phyloP scores from a whole-genome alignment of 2,797 vertebrate genomes.

The Rhyacichthys aspro region DNA sequence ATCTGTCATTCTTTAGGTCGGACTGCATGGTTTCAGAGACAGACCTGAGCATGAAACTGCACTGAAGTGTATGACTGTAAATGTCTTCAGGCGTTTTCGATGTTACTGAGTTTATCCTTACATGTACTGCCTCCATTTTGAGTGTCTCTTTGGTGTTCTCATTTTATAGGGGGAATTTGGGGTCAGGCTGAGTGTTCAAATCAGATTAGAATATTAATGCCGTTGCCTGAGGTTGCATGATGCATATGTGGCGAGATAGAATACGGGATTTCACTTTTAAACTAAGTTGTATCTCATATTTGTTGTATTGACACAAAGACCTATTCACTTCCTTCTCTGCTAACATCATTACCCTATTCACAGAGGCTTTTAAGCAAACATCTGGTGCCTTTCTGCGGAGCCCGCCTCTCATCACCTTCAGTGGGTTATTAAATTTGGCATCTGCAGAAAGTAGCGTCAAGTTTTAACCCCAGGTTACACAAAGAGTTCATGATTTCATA shows the following conservation, averaged over 20 bases:
- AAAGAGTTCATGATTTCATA: neutral
- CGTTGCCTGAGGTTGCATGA: constrained; percentile 26
- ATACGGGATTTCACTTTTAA: too few species aligned
- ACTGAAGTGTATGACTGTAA: constrained; percentile 15
- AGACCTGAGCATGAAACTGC: constrained; percentile 21
- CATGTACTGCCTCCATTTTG: constrained; percentile 4
- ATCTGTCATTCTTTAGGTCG: constrained; percentile 21
- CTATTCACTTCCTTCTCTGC: constrained; percentile 7
- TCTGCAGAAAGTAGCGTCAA: constrained; percentile 1
- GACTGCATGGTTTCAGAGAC: constrained; percentile 19
- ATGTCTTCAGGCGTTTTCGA: neutral
- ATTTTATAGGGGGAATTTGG: constrained; percentile 13
- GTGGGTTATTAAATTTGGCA: constrained; percentile 1
- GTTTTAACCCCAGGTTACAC: neutral
- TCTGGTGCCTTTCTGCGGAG: constrained; percentile 48
- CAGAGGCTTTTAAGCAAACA: constrained; percentile 34
- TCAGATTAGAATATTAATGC: constrained; percentile 40
- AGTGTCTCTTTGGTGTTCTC: constrained; percentile 2
- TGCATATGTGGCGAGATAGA: neutral
- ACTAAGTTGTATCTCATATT: too few species aligned
- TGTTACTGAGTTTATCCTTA: neutral
- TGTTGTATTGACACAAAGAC: too few species aligned
- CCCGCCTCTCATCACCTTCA: constrained; percentile 21
- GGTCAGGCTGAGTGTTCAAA: constrained; percentile 29
- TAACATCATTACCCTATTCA: constrained; percentile 44